phyloP scores from a whole-genome alignment of 2,888 invertebrate genomes.

The Ametastegia equiseti region DNA sequence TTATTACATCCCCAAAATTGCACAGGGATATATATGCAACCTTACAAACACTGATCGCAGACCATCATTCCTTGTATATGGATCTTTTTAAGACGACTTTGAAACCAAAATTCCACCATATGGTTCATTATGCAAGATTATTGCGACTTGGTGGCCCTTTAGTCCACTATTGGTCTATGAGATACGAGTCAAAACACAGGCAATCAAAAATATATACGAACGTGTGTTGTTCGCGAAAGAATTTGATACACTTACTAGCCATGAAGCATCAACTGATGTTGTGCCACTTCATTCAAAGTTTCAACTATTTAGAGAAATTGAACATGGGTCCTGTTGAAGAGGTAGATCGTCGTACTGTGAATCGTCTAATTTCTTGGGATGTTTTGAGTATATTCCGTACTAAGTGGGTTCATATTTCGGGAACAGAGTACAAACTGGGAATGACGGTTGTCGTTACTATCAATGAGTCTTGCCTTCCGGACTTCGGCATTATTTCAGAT shows the following conservation, averaged over 20 bases:
- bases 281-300: not conserved
- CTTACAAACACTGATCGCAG: conserved; percentile 43
- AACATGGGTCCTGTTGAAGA: conserved; percentile 5
- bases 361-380: not conserved
- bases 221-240: conserved; percentile 21
- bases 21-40: conserved; percentile 38
- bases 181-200: conserved; percentile 54
- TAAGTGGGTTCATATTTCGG: not conserved
- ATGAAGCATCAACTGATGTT: conserved; percentile 12
- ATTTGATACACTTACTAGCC: conserved; percentile 32
- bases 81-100: conserved; percentile 45
- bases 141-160: conserved; percentile 52
- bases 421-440: not conserved
- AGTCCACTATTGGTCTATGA: conserved; percentile 54
- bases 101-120: conserved; percentile 56
- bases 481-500: conserved; percentile 3
- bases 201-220: conserved; percentile 33
- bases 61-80: conserved; percentile 49
- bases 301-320: not conserved
- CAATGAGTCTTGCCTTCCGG: not conserved
- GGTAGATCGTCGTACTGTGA: not conserved
- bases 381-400: not conserved
- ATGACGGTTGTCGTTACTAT: not conserved
- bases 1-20: conserved; percentile 11
- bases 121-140: conserved; percentile 52